phyloP scores from a whole-genome alignment of 2,113 vertebrate species.

The Puma concolor region DNA sequence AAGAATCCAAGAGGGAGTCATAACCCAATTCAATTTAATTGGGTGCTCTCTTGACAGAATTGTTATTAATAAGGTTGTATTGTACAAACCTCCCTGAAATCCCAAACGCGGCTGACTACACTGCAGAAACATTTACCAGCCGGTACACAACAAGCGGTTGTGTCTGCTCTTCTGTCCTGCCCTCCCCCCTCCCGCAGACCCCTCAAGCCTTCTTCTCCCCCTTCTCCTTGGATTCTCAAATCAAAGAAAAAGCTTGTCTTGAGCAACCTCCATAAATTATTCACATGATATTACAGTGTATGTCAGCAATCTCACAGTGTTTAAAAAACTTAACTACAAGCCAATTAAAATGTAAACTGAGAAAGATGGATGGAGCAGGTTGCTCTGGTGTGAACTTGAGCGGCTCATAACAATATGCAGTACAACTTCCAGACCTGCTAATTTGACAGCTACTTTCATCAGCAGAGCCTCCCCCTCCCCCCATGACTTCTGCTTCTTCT shows the following conservation, averaged over 20 bases:
- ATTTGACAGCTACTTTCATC: conserved; percentile 91
- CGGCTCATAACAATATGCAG: conserved; percentile 88
- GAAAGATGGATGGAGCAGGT: conserved; percentile 90
- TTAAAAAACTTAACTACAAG: conserved; percentile 92
- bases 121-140: conserved; percentile 80
- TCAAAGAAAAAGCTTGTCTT: conserved; percentile 80
- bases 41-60: conserved; percentile 87
- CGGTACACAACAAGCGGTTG: conserved; percentile 65
- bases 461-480: conserved; percentile 75
- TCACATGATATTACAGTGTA: conserved; percentile 90
- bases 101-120: conserved; percentile 80
- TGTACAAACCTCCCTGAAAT: conserved; percentile 83
- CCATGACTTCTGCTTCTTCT: conserved; percentile 62
- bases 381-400: conserved; percentile 89
- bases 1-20: conserved; percentile 86
- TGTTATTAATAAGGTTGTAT: conserved; percentile 88
- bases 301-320: conserved; percentile 90
- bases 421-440: conserved; percentile 89
- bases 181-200: conserved; percentile 40
- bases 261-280: conserved; percentile 90
- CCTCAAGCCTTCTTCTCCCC: not conserved
- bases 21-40: conserved; percentile 88
- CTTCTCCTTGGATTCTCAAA: conserved; percentile 79
- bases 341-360: conserved; percentile 94
- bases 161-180: conserved; percentile 54